phyloP scores from a whole-genome alignment of 1,140 invertebrate species.

The Heterodera carotae region DNA sequence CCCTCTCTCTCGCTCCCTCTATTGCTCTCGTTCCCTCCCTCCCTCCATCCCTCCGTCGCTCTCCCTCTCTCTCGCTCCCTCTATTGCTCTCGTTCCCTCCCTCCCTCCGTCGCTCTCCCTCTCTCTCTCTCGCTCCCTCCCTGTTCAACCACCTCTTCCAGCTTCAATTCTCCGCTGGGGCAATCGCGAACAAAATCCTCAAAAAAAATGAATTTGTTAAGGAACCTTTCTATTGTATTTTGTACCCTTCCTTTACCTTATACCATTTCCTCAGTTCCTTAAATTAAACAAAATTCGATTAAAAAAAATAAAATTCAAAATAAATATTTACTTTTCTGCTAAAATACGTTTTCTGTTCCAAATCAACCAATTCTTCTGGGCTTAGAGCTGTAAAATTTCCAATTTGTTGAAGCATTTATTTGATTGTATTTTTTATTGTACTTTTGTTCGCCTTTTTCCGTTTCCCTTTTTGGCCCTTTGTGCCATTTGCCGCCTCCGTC shows the following conservation, averaged over 20 bases:
- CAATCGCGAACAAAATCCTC: constrained; percentile 70
- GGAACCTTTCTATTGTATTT: neutral
- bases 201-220: neutral
- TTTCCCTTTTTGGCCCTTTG: constrained; percentile 9
- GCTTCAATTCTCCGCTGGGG: constrained; percentile 68
- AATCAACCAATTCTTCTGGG: constrained; percentile 16
- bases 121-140: no score
- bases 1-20: no score
- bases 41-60: no score
- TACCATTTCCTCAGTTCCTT: constrained; percentile 66
- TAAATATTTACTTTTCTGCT: constrained; percentile 24
- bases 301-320: neutral
- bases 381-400: neutral
- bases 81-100: neutral
- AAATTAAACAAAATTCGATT: neutral
- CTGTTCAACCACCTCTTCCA: constrained; percentile 66
- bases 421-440: constrained; percentile 12
- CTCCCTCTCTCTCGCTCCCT: no score
- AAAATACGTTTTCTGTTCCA: constrained; percentile 34
- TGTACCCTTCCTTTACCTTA: constrained; percentile 50
- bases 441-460: constrained; percentile 25
- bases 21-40: no score
- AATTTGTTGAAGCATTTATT: neutral
- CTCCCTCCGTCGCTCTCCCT: neutral
- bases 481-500: neutral